Conservation (phyloP, 2,113 vertebrate species). For the Alouatta palliata region DNA sequence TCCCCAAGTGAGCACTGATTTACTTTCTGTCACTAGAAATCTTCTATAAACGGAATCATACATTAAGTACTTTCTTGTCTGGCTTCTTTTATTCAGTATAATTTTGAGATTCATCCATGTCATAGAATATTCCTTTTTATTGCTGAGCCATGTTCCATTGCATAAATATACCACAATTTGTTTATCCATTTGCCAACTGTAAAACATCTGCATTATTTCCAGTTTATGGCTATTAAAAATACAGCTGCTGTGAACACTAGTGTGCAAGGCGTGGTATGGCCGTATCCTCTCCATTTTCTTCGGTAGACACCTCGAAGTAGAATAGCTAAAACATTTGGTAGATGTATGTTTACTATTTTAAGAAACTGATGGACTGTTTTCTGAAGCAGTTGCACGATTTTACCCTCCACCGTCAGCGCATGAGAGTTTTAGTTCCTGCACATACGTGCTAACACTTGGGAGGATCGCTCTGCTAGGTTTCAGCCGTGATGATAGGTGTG, state of each 20-base stretch:
- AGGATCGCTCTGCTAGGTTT: background rate
- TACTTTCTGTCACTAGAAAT: background rate
- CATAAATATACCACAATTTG: background rate
- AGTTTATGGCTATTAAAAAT: background rate
- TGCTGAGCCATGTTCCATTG: background rate
- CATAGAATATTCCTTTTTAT: background rate
- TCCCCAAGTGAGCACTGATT: background rate
- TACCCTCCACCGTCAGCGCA: background rate
- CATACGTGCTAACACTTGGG: background rate
- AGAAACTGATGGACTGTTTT: background rate
- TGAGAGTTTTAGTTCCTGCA: too few species aligned
- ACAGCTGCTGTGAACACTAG: background rate
- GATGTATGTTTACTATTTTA: background rate
- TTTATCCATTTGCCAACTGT: background rate
- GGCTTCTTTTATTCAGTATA: background rate
- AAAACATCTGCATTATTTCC: background rate
- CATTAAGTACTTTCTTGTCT: too few species aligned
- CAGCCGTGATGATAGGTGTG: background rate
- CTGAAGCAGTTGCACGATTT: background rate
- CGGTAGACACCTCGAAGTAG: background rate
- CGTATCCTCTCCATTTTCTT: background rate
- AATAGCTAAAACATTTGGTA: background rate
- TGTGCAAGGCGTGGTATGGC: background rate
- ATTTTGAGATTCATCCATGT: background rate
- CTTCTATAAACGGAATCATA: too few species aligned